phyloP scores from a whole-genome alignment of 2,888 invertebrate genomes.

The Hyles lineata region DNA sequence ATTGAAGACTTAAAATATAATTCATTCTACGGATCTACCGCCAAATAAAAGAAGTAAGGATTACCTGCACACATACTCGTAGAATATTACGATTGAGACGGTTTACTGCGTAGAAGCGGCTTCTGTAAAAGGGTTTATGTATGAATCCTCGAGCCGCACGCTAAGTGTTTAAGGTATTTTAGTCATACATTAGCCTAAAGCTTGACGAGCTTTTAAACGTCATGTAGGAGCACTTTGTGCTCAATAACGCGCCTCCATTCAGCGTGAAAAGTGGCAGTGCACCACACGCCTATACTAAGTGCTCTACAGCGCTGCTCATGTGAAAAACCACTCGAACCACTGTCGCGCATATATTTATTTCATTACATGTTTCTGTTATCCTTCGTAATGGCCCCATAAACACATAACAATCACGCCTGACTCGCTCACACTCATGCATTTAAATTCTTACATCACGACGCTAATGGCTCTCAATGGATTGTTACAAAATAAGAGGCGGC shows the following conservation, averaged over 20 bases:
- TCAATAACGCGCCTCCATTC: constrained; percentile 60
- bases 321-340: constrained; percentile 41
- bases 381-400: neutral
- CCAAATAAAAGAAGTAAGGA: too few relatives aligned
- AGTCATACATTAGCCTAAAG: constrained; percentile 48
- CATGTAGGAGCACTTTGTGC: constrained; percentile 65
- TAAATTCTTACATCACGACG: neutral
- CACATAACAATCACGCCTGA: neutral
- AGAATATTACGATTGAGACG: neutral
- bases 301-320: constrained; percentile 45
- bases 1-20: too few relatives aligned
- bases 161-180: constrained; percentile 39
- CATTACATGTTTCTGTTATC: neutral
- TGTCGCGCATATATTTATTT: constrained; percentile 13
- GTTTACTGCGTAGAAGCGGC: neutral
- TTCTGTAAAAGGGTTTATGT: neutral
- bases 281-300: constrained; percentile 45
- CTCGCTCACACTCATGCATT: neutral
- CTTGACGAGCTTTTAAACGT: constrained; percentile 60
- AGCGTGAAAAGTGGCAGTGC: constrained; percentile 56
- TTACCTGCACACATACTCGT: neutral
- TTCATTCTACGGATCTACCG: too few relatives aligned
- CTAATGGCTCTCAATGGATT: neutral
- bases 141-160: constrained; percentile 15
- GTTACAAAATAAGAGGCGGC: neutral